Evolutionary conservation across 2,113 vertebrate species (phyloP).

Genomic region (Aegithalos caudatus): DNA sequence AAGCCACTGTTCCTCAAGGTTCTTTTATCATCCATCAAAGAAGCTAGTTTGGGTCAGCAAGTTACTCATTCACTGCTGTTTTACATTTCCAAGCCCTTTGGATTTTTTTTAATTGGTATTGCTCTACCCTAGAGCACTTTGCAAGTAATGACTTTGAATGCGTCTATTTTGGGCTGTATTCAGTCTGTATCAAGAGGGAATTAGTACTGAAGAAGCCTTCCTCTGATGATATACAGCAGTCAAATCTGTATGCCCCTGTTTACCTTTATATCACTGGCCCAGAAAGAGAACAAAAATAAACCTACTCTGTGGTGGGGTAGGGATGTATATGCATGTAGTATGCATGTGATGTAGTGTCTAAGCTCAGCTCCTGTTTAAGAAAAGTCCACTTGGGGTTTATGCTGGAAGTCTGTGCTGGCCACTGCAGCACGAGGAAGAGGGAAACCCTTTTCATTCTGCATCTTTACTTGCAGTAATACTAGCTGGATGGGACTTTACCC

Average conservation of each 20-base stretch:
- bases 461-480: neutral
- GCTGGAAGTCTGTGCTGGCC: neutral
- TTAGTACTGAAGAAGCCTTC: neutral
- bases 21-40: neutral
- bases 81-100: neutral
- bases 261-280: neutral
- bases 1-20: neutral
- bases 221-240: neutral
- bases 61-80: neutral
- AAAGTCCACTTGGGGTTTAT: neutral
- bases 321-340: neutral
- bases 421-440: neutral
- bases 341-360: neutral
- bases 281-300: neutral
- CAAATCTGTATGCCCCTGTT: neutral
- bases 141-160: neutral
- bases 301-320: neutral
- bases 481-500: neutral
- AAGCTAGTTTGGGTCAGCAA: neutral
- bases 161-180: neutral
- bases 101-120: neutral
- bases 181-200: neutral
- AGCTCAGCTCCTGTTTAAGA: neutral
- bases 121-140: neutral
- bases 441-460: neutral